Conservation (phyloP, 23 tunicate genomes). For the Trididemnum clinides region DNA sequence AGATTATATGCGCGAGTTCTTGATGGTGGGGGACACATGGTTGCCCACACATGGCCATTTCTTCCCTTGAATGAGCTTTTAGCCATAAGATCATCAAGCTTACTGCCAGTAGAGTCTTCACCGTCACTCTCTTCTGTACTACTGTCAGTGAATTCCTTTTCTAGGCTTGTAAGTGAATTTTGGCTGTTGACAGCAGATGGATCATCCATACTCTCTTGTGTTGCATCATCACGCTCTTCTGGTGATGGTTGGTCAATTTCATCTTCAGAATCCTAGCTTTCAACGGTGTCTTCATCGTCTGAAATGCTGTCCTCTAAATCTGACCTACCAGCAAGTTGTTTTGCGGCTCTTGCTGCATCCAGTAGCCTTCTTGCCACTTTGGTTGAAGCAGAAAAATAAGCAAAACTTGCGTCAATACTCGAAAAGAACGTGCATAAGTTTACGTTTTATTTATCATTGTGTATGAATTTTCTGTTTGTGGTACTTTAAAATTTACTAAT, state of each 20-base stretch:
- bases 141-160: constrained; percentile 11
- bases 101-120: constrained; percentile 27
- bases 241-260: constrained; percentile 6
- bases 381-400: neutral
- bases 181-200: constrained; percentile 5
- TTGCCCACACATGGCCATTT: constrained; percentile 24
- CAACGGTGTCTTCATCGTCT: constrained; percentile 27
- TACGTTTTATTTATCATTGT: neutral
- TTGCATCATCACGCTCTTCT: constrained; percentile 7
- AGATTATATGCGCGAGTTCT: constrained; percentile 32
- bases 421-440: neutral
- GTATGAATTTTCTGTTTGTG: neutral
- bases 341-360: constrained; percentile 19
- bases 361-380: constrained; percentile 17
- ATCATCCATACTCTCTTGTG: constrained; percentile 14
- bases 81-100: neutral
- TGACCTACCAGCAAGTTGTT: constrained; percentile 10
- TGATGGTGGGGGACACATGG: constrained; percentile 40
- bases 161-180: neutral
- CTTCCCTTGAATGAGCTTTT: constrained; percentile 16
- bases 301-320: constrained; percentile 44
- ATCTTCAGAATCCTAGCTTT: constrained; percentile 33
- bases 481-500: neutral
- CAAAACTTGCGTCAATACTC: constrained; percentile 9
- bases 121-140: constrained; percentile 21